Base-by-base conservation (phyloP, 2,113 vertebrate species). In the Gallinago undulata region DNA sequence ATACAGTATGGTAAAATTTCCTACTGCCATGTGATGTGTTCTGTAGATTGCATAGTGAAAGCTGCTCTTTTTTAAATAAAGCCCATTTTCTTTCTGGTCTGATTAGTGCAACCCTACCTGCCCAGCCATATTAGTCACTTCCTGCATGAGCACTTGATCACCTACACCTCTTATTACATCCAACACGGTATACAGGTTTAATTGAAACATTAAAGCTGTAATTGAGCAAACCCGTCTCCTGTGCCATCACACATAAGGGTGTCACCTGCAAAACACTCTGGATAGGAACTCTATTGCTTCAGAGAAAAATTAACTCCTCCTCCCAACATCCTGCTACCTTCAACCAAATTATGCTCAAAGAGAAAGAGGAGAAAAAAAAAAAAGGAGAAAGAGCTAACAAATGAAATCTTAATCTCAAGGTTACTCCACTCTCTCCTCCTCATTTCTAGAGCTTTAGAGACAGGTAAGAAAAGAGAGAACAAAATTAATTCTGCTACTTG, bases 261-360 rank as follows among this genome's bases (percentile, higher is more conserved):
- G 30, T 28, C 30, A 35, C 8, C 41, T n/a, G 39, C 5, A 2
- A 55, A 67, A 50, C 8, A 39, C 47, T 45, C 57, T 27, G 59
- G 35, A 72, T 3, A 41, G 31, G 12, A 92, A 75, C 10, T 69
- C 53, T 11, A 45, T n/a, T 70, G 56, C 50, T 85, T 85, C 37
- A 48, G 23, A 77, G 73, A 69, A 28, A 78, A 11, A 72, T 28
- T 35, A 53, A 51, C 11, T 53, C 13, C 31, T 63, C 25, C 33
- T 31, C 14, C 22, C 17, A 72, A 9, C 5, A 3, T 30, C 3
- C 2, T 69, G 27, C 51, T 8, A 51, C 4, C 2, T 2, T 5
- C 24, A 51, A 30, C 1, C 50, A 78, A 67, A 45, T 21, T 55
- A 55, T 12, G 7, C 9, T 53, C 35, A 41, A 60, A 74, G 33